Base-by-base conservation (phyloP, 2,113 vertebrate species). In the Columbina picui region DNA sequence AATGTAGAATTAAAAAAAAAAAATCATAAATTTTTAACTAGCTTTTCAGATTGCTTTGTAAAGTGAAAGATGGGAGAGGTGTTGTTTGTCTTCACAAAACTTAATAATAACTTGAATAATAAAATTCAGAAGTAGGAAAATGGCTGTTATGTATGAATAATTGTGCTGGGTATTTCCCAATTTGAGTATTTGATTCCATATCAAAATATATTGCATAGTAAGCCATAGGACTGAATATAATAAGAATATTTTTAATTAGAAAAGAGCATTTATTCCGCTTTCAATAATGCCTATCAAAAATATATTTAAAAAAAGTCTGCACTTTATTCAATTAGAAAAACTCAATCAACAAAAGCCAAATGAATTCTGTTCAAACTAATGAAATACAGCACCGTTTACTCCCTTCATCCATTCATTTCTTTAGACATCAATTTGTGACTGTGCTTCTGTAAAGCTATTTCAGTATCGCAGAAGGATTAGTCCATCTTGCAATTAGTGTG, bases 261-360 rank as follows among this genome's bases (percentile, higher is more conserved):
- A 94, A 90, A 90, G 16, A 53, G 45, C 59, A 92, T 89, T 90
- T 93, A 73, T 84, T 93, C 61, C 38, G 60, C 41, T 93, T 74
- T 52, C 7, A 6, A 82, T 81, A 70, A 70, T 67, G 38, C 11
- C 36, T 75, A 92, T 84, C 43, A 88, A 88, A 95, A 84, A 47
- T 65, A 53, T 56, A 57, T 65, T 57, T 85, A 65, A 14, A 0
- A 4, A n/a, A 87, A 86, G 67, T 92, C 47, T 74, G 61, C 47
- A 88, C 76, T 96, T 93, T 59, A 84, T 93, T 96, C 82, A 87
- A 89, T 95, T 96, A 85, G 76, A 87, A 96, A 94, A 96, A 56
- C 26, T 83, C 32, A 73, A 78, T 95, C 95, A 87, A 74, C 41
- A 85, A 63, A 47, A 91, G 34, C 55, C 68, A 93, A 92, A 89